Base-by-base conservation (phyloP, 2,888 invertebrate species). In the Terebella lapidaria region DNA sequence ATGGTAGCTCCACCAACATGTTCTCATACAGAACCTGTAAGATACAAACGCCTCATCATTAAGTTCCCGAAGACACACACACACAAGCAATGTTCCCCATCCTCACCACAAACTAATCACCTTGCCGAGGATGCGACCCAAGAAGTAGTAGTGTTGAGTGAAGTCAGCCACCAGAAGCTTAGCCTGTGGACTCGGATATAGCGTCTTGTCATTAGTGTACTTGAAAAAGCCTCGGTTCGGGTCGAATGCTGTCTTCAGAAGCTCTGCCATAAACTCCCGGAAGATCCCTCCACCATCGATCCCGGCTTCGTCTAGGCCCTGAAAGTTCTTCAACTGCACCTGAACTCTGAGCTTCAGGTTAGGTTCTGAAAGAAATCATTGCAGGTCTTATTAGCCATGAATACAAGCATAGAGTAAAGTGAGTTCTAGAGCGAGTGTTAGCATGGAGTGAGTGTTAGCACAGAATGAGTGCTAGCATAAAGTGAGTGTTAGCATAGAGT, bases 271-370 rank as follows among this genome's bases (percentile, higher is more conserved):
- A 78, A 97, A 97, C 80, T 99, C 99, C 53, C 96, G 85, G 76
- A 95, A 94, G 18, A 99, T 86, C 0, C 97, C 97, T 1, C 97
- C 97, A 1, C 97, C 97, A 78, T 99, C 99, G 1, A 97, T 91
- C 0, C 97, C 99, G 0, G 93, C 93, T 80, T 99, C 97, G 71
- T 93, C 91, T 18, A 93, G 83, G 0, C 96, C 97, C 1, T 90
- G 89, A 60, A 88, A 88, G 73, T 95, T 97, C 51, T 94, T 88
- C 69, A 96, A 84, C 74, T 93, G 92, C 2, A 96, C 91, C 53
- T 94, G 85, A 76, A 96, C 87, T 73, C 89, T 89, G 62, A 89
- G 83, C 65, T 91, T 87, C 71, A 96, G 79, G 76, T 94, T 92
- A 0, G 92, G 89, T 74, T 93, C 94, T 92, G 76, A 1, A 55